These are phyloP conservation scores for Rhipidura dahli DNA, from an alignment of 2,113 vertebrate species.

Conservation along the genomic window DNA sequence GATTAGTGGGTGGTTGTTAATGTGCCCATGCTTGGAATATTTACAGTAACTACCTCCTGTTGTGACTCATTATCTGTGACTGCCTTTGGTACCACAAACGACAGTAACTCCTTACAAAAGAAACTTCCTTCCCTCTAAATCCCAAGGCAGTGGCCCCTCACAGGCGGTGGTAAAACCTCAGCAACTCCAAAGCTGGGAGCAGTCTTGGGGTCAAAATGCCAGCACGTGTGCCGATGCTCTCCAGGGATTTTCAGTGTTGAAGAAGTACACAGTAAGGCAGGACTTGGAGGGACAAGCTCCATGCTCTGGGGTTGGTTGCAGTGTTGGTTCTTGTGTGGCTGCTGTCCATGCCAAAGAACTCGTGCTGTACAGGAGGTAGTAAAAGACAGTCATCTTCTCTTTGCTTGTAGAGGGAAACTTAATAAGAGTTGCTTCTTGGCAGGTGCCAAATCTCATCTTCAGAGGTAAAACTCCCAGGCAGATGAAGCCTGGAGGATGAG, in stretches of 20 bases:
- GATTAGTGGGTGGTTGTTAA: constrained; percentile 62
- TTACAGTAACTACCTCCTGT: constrained; percentile 53
- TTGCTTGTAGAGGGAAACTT: neutral
- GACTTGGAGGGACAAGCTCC: neutral
- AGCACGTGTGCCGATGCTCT: neutral
- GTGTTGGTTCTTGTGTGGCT: neutral
- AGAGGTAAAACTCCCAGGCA: neutral
- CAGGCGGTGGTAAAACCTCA: neutral
- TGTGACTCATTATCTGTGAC: constrained; percentile 46
- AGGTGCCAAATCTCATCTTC: neutral
- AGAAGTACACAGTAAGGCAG: neutral
- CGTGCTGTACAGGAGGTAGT: fast-evolving
- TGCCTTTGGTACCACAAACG: neutral
- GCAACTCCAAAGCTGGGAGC: neutral
- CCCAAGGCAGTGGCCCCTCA: neutral
- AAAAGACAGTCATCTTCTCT: neutral
- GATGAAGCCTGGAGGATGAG: neutral
- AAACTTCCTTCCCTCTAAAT: neutral
- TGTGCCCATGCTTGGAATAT: constrained; percentile 49
- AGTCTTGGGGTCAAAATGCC: neutral
- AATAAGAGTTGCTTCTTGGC: neutral
- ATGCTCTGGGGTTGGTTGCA: neutral
- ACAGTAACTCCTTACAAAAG: neutral
- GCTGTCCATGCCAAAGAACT: neutral
- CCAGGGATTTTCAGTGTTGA: neutral